These are phyloP conservation scores for Coleophora deauratella DNA, from an alignment of 2,888 invertebrate species.

Conservation along the genomic window DNA sequence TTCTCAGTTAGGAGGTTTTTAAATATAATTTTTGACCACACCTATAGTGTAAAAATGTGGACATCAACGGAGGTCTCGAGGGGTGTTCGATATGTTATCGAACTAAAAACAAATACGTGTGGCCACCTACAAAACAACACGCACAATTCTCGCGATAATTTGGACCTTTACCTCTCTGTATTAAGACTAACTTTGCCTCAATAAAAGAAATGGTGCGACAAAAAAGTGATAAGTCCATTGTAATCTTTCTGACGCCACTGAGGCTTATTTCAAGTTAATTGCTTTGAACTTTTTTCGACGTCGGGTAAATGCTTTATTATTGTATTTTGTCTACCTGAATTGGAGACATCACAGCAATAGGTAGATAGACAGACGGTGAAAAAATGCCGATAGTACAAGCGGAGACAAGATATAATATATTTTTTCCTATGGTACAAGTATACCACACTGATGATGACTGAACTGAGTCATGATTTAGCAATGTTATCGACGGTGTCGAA, in stretches of 20 bases:
- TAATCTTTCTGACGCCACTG: slow-evolving; percentile 69
- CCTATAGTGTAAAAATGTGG: not conserved
- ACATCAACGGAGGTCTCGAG: slow-evolving; percentile 50
- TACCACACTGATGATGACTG: too few species aligned
- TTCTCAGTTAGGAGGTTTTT: not conserved
- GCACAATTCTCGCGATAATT: slow-evolving; percentile 14
- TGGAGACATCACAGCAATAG: slow-evolving; percentile 49
- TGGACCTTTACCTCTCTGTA: slow-evolving; percentile 20
- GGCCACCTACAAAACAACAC: slow-evolving; percentile 43
- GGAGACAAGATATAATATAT: too few species aligned
- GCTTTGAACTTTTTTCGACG: slow-evolving; percentile 56
- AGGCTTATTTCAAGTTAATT: slow-evolving; percentile 65
- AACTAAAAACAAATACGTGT: slow-evolving; percentile 59
- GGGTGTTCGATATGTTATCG: slow-evolving; percentile 60
- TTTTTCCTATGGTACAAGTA: slow-evolving; percentile 13
- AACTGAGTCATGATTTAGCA: slow-evolving; percentile 41
- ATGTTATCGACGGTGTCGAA: slow-evolving; percentile 43
- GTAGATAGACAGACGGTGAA: slow-evolving; percentile 1
- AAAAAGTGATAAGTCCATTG: slow-evolving; percentile 67
- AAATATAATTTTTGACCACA: too few species aligned
- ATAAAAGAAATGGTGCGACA: slow-evolving; percentile 22
- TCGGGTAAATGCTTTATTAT: slow-evolving; percentile 60
- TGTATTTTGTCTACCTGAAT: slow-evolving; percentile 64
- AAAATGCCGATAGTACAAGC: not conserved
- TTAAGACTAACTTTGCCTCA: slow-evolving; percentile 21